These are phyloP conservation scores for Opisthocomus hoazin DNA, from an alignment of 2,113 vertebrate species.

Conservation along the genomic window DNA sequence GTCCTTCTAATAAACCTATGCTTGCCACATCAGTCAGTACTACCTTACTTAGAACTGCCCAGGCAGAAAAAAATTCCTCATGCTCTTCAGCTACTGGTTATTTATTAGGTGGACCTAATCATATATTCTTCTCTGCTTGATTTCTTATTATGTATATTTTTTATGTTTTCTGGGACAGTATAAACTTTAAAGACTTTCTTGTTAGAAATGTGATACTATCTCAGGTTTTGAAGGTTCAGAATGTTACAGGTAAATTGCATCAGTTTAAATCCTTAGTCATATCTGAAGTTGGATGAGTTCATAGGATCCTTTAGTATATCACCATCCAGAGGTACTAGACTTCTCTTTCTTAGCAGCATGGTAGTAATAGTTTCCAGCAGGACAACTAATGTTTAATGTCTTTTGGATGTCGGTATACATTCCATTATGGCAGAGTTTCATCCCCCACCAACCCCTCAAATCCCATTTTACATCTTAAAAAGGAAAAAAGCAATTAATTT, in stretches of 20 bases:
- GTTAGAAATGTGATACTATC: background rate
- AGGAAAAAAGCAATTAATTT: accelerated
- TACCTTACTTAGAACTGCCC: background rate
- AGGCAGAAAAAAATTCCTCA: background rate
- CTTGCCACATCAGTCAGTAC: background rate
- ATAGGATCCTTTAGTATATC: background rate
- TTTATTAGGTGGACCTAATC: background rate
- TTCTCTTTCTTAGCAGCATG: background rate
- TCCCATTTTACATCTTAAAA: background rate
- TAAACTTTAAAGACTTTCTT: background rate
- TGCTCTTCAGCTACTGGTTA: background rate
- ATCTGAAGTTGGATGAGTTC: background rate
- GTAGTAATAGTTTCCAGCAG: background rate
- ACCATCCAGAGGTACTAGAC: background rate
- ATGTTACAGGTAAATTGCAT: background rate
- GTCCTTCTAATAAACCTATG: background rate
- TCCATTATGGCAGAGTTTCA: background rate
- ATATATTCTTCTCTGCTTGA: background rate
- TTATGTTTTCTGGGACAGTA: background rate
- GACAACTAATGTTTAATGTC: background rate
- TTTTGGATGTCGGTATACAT: background rate
- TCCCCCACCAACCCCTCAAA: no score
- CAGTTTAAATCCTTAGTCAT: background rate
- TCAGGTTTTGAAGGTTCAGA: background rate
- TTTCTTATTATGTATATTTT: background rate